Conservation (phyloP, 2,113 vertebrate genomes). For the Spea multiplicata region DNA sequence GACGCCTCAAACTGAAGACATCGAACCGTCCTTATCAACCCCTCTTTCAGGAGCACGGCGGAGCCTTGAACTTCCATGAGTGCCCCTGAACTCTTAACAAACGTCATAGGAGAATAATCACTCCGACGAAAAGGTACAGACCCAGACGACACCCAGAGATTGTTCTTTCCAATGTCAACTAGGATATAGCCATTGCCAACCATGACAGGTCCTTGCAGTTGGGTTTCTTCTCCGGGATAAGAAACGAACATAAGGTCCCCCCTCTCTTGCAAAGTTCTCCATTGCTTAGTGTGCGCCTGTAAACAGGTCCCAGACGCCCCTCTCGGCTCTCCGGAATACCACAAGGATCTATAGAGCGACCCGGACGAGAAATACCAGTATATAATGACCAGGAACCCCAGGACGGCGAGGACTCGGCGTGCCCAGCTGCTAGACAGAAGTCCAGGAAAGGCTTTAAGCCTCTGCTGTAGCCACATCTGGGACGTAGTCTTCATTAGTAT, state of each 20-base stretch:
- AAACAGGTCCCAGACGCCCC: slow-evolving; percentile 75
- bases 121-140: slow-evolving; percentile 69
- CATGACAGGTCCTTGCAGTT: slow-evolving; percentile 70
- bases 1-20: slow-evolving; percentile 65
- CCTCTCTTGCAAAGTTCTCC: slow-evolving; percentile 66
- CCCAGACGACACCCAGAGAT: slow-evolving; percentile 79
- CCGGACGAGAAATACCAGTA: slow-evolving; percentile 82
- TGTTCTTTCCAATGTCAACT: slow-evolving; percentile 75
- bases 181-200: slow-evolving; percentile 84
- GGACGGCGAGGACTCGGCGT: slow-evolving; percentile 74
- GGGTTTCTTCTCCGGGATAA: slow-evolving; percentile 50
- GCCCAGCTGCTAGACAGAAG: slow-evolving; percentile 93
- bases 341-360: slow-evolving; percentile 63
- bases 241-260: slow-evolving; percentile 62
- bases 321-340: slow-evolving; percentile 60
- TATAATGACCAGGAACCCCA: slow-evolving; percentile 74
- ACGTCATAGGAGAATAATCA: slow-evolving; percentile 72
- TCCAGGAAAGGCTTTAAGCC: slow-evolving; percentile 89
- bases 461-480: slow-evolving; percentile 89
- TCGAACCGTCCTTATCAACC: slow-evolving; percentile 74
- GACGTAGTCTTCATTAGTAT: slow-evolving; percentile 13
- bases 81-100: slow-evolving; percentile 64
- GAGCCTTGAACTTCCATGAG: slow-evolving; percentile 67
- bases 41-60: slow-evolving; percentile 77
- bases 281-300: slow-evolving; percentile 73